Percentiles rank a stretch among this genome's conserved stretches.
These are phyloP conservation scores for Zoanthus sociatus DNA, from an alignment of 92 coral and sea anemone species.

Conservation along the genomic window DNA sequence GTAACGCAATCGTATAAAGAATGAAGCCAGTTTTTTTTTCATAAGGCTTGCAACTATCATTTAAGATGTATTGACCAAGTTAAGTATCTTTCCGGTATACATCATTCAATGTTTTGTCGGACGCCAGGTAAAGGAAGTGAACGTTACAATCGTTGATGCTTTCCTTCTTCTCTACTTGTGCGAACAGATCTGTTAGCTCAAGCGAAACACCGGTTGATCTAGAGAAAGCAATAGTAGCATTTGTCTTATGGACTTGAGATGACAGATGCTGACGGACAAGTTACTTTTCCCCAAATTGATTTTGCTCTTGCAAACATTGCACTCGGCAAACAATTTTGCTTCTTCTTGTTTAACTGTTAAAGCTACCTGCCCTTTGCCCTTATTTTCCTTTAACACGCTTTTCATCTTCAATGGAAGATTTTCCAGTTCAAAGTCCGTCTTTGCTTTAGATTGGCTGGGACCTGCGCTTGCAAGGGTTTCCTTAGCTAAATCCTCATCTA, in stretches of 20 bases:
- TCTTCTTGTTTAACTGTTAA: not conserved
- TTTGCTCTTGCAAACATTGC: not conserved
- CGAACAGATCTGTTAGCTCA: constrained; percentile 39
- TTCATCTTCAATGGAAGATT: no score
- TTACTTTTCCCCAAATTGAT: not conserved
- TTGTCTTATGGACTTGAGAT: constrained; percentile 48
- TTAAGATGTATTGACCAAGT: not conserved
- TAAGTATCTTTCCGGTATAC: not conserved
- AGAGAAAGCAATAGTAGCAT: constrained; percentile 32
- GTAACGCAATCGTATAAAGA: not conserved
- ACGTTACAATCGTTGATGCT: not conserved
- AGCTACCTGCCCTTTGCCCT: not conserved
- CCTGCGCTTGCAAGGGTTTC: not conserved
- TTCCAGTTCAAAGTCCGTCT: no score
- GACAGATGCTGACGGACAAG: constrained; percentile 52
- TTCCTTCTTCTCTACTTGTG: constrained; percentile 27
- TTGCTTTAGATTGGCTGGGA: no score
- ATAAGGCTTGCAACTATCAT: not conserved
- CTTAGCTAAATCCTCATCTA: not conserved
- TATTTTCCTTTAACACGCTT: no score
- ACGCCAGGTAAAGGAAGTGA: not conserved
- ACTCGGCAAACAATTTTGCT: not conserved
- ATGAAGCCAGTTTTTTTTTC: not conserved
- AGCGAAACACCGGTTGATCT: constrained; percentile 23
- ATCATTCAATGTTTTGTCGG: not conserved